Percentiles rank a stretch among this genome's conserved stretches.
Evolutionary conservation across 2,888 invertebrate genomes (phyloP).

Genomic region (Hipparchia semele): DNA sequence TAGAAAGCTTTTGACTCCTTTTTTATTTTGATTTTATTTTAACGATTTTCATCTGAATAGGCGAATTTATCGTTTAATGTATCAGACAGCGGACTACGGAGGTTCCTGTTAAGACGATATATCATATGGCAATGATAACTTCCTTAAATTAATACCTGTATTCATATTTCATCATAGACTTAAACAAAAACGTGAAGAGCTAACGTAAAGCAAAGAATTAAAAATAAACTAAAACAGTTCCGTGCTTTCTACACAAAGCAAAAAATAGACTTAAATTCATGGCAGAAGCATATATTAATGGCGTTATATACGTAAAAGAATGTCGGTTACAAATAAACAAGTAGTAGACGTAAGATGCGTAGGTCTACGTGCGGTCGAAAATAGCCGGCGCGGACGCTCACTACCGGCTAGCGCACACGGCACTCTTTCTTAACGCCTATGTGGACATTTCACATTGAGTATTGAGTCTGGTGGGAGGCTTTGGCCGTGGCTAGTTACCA

Average conservation of each 20-base stretch:
- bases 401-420: constrained; percentile 27
- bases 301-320: constrained; percentile 46
- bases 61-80: no score
- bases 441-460: constrained; percentile 4
- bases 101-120: no score
- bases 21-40: no score
- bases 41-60: no score
- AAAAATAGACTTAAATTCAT: constrained; percentile 1
- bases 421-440: constrained; percentile 9
- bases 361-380: constrained; percentile 55
- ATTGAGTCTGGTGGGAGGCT: neutral
- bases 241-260: neutral
- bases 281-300: constrained; percentile 11
- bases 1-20: no score
- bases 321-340: constrained; percentile 62
- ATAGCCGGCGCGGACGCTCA: constrained; percentile 49
- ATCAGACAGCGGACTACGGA: no score
- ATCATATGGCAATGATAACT: no score
- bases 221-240: neutral
- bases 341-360: constrained; percentile 64
- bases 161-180: no score
- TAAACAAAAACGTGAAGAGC: no score
- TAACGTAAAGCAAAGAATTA: neutral
- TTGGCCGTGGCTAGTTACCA: no score
- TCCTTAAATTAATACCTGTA: no score